Percentiles rank a stretch among this genome's conserved stretches.
These are phyloP conservation scores for Pagetopsis macropterus DNA, from an alignment of 2,797 vertebrate species.

Conservation along the genomic window DNA sequence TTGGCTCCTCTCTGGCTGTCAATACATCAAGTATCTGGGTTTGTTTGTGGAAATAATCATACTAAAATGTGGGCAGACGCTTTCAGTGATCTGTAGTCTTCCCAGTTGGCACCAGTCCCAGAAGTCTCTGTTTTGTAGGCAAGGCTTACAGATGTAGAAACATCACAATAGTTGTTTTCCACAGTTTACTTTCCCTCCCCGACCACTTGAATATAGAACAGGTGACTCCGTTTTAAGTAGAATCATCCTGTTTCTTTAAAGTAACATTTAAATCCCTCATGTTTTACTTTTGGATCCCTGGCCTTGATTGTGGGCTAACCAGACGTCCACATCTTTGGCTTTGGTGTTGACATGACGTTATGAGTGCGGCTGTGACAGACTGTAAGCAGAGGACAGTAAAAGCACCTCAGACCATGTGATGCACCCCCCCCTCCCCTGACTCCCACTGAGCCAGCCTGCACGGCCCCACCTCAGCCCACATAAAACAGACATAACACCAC, in stretches of 20 bases:
- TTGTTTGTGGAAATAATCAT: not conserved
- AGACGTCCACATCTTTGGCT: slow-evolving; percentile 57
- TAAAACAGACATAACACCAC: slow-evolving; percentile 78
- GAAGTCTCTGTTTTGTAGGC: not conserved
- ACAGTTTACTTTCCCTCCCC: slow-evolving; percentile 53
- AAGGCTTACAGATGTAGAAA: slow-evolving; percentile 17
- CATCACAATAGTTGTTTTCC: slow-evolving; percentile 34
- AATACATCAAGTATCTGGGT: not conserved
- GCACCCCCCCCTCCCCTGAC: slow-evolving; percentile 3
- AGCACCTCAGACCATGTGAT: slow-evolving; percentile 43
- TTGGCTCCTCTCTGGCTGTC: not conserved
- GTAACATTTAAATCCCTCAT: not conserved
- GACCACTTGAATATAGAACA: slow-evolving; percentile 17
- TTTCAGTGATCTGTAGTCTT: not conserved
- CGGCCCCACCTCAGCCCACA: slow-evolving; percentile 75
- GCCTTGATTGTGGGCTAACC: slow-evolving; percentile 31
- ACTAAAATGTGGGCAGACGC: not conserved
- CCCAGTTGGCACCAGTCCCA: not conserved
- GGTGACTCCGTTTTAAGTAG: slow-evolving; percentile 2
- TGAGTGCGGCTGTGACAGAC: slow-evolving; percentile 25
- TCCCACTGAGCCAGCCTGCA: slow-evolving; percentile 52
- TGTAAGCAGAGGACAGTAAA: slow-evolving; percentile 37
- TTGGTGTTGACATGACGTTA: slow-evolving; percentile 32
- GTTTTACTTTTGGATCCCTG: slow-evolving; percentile 13
- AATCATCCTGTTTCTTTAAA: slow-evolving; percentile 17